phyloP scores from a whole-genome alignment of 2,888 invertebrate genomes.

The Apamea anceps region DNA sequence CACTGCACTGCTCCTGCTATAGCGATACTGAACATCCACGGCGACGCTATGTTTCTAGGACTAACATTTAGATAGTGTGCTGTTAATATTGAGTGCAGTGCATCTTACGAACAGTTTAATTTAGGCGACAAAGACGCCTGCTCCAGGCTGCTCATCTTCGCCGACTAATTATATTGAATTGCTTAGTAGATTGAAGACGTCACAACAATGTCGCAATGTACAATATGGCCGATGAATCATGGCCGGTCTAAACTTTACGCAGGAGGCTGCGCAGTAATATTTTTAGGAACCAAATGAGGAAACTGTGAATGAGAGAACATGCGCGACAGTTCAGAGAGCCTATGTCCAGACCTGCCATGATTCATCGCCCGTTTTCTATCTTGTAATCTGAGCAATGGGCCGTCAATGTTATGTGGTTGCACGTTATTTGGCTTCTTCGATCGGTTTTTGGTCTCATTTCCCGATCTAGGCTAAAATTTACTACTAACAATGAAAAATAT shows the following conservation, averaged over 20 bases:
- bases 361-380: background rate
- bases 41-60: constrained; percentile 2
- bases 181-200: background rate
- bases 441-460: background rate
- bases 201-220: background rate
- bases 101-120: constrained; percentile 1
- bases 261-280: background rate
- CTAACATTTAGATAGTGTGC: constrained; percentile 26
- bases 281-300: background rate
- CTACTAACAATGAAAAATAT: too few relatives aligned
- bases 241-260: background rate
- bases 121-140: background rate
- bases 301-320: background rate
- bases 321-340: background rate
- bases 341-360: background rate
- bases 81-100: constrained; percentile 26
- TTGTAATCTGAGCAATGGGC: background rate
- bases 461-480: background rate
- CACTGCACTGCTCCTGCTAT: constrained; percentile 48
- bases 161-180: constrained; percentile 34
- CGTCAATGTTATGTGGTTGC: background rate
- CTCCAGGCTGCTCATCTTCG: constrained; percentile 21
- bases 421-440: constrained; percentile 3
- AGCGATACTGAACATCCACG: constrained; percentile 12
- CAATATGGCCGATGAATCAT: background rate